A percentile compares a stretch with the other conserved stretches of the same genome.
Conservation (phyloP, 2,797 vertebrate genomes). For the Ambastaia sidthimunki region DNA sequence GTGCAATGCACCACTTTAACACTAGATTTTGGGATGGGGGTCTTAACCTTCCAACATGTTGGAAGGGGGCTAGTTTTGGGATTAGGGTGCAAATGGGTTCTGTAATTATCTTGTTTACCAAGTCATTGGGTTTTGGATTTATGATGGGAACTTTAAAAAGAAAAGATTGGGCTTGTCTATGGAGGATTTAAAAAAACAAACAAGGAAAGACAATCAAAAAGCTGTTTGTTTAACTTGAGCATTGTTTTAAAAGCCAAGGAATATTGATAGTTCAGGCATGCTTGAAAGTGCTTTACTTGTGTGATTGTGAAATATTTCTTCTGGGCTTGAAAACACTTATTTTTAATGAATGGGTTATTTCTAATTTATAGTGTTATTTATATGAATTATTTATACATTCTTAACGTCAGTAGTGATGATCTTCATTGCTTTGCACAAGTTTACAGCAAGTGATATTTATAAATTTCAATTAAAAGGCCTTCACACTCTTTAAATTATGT, state of each 20-base stretch:
- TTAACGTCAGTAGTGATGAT: background rate
- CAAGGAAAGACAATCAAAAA: background rate
- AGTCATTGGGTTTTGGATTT: background rate
- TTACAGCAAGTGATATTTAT: constrained; percentile 24
- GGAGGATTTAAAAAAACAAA: background rate
- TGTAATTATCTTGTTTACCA: constrained; percentile 1
- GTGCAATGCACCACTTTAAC: constrained; percentile 64
- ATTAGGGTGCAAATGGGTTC: background rate
- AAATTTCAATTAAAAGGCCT: constrained; percentile 21
- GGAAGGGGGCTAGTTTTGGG: constrained; percentile 20
- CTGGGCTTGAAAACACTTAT: background rate
- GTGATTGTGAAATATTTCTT: background rate
- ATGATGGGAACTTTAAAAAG: constrained; percentile 2
- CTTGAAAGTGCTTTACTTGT: constrained; percentile 8
- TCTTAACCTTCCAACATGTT: constrained; percentile 33
- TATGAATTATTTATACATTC: background rate
- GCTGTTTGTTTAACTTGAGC: constrained; percentile 4
- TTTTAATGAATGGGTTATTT: background rate
- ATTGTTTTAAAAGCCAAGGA: background rate
- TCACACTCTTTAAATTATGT: background rate
- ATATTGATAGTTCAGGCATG: background rate
- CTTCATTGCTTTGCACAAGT: constrained; percentile 8
- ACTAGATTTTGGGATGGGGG: constrained; percentile 44
- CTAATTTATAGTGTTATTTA: background rate
- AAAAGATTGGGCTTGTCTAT: background rate